Percentiles rank a stretch among this genome's conserved stretches.
Conservation (phyloP, 2,797 vertebrate species). For the Falco concolor region DNA sequence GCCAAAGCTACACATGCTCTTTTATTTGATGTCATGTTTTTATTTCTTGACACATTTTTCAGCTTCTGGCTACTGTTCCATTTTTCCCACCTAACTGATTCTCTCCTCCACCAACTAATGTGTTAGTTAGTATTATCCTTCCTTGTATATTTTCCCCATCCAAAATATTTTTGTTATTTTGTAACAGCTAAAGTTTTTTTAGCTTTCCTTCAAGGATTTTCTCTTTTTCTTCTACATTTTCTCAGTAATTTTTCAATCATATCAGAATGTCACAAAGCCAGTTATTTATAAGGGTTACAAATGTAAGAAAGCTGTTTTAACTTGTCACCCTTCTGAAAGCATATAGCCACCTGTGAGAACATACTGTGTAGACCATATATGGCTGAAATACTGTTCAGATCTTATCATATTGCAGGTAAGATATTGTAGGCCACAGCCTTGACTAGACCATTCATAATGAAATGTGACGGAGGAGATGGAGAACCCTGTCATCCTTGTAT, state of each 20-base stretch:
- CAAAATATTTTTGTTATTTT: background rate
- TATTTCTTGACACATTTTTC: background rate
- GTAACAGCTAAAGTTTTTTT: background rate
- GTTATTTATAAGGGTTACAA: background rate
- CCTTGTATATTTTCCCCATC: background rate
- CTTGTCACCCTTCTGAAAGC: background rate
- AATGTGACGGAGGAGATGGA: slow-evolving; percentile 70
- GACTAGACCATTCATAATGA: slow-evolving; percentile 71
- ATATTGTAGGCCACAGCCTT: slow-evolving; percentile 63
- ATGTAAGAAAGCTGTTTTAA: background rate
- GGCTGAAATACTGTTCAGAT: slow-evolving; percentile 30
- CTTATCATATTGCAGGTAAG: slow-evolving; percentile 62
- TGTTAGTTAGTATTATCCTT: background rate
- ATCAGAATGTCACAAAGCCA: background rate
- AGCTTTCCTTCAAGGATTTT: background rate
- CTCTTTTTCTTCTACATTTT: background rate
- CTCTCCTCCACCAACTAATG: background rate
- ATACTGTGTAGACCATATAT: background rate
- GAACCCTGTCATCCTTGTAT: slow-evolving; percentile 68
- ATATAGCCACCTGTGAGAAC: background rate
- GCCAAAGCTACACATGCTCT: background rate
- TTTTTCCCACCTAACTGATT: background rate
- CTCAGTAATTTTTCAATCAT: background rate
- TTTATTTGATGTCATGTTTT: background rate
- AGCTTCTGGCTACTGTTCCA: background rate